phyloP scores from a whole-genome alignment of 92 coral and sea anemone genomes.

The Umimayanthus kanabou region DNA sequence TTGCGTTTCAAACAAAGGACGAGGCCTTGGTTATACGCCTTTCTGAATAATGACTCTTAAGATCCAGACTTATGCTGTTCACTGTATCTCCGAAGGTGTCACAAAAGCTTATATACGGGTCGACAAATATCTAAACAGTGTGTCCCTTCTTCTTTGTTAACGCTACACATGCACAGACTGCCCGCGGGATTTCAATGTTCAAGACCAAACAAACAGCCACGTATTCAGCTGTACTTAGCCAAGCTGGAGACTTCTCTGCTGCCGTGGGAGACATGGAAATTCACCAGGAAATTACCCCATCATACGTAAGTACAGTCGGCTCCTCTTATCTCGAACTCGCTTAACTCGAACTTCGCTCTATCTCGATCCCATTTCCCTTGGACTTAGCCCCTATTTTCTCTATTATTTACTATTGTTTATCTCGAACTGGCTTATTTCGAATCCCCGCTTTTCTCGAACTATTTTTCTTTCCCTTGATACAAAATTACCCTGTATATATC shows the following conservation, averaged over 20 bases:
- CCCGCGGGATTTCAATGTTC: conserved; percentile 84
- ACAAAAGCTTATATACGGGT: not conserved
- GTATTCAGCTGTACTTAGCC: conserved; percentile 86
- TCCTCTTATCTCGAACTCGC: no score
- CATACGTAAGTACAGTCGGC: conserved; percentile 59
- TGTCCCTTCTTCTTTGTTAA: not conserved
- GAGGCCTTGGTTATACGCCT: no score
- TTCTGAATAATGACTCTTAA: no score
- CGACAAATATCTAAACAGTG: not conserved
- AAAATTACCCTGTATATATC: no score
- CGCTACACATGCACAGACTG: conserved; percentile 54
- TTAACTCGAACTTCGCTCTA: no score
- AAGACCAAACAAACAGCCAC: conserved; percentile 90
- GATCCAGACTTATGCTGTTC: not conserved
- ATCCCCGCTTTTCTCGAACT: no score
- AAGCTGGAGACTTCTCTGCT: conserved; percentile 80
- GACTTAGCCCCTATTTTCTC: no score
- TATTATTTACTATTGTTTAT: no score
- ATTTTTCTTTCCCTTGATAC: no score
- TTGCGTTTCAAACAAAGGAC: no score
- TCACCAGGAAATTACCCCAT: conserved; percentile 76
- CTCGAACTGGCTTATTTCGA: no score
- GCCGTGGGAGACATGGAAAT: conserved; percentile 96
- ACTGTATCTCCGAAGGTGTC: not conserved
- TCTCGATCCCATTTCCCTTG: no score